Evolutionary conservation across 2,888 invertebrate species (phyloP).

Genomic region (Gibbula magus): DNA sequence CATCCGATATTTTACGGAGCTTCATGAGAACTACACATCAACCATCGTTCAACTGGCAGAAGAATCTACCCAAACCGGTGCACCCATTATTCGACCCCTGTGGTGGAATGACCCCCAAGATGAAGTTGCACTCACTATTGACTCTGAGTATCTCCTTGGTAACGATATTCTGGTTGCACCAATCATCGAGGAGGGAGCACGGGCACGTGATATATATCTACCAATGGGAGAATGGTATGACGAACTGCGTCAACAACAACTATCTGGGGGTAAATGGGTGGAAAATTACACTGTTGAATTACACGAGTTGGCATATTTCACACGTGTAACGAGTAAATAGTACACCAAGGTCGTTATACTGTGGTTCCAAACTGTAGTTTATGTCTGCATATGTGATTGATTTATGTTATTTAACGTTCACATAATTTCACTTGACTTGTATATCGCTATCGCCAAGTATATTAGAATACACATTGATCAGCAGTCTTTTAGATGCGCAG

Average conservation of each 20-base stretch:
- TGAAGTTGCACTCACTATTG: conserved; percentile 85
- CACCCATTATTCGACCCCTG: conserved; percentile 92
- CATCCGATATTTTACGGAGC: conserved; percentile 49
- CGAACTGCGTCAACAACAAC: conserved; percentile 30
- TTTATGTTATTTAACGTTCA: too few species aligned
- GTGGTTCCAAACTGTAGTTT: too few species aligned
- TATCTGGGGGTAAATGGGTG: conserved; percentile 53
- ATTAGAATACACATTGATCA: too few species aligned
- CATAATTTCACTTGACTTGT: too few species aligned
- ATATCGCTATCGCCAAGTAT: too few species aligned
- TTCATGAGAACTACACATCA: conserved; percentile 58
- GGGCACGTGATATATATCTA: conserved; percentile 66
- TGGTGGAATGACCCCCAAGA: conserved; percentile 92
- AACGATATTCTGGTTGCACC: conserved; percentile 72
- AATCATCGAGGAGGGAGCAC: conserved; percentile 65
- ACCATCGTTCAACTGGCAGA: conserved; percentile 57
- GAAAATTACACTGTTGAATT: conserved; percentile 48
- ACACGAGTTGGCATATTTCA: conserved; percentile 59
- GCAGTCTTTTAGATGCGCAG: too few species aligned
- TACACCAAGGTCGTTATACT: too few species aligned
- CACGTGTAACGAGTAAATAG: conserved; percentile 11
- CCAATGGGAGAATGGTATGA: conserved; percentile 60
- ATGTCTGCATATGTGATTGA: too few species aligned
- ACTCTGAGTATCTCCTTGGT: conserved; percentile 78
- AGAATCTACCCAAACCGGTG: conserved; percentile 65